These are phyloP conservation scores for Paracyclopina nana DNA, from an alignment of 1,140 invertebrate species.

Conservation along the genomic window DNA sequence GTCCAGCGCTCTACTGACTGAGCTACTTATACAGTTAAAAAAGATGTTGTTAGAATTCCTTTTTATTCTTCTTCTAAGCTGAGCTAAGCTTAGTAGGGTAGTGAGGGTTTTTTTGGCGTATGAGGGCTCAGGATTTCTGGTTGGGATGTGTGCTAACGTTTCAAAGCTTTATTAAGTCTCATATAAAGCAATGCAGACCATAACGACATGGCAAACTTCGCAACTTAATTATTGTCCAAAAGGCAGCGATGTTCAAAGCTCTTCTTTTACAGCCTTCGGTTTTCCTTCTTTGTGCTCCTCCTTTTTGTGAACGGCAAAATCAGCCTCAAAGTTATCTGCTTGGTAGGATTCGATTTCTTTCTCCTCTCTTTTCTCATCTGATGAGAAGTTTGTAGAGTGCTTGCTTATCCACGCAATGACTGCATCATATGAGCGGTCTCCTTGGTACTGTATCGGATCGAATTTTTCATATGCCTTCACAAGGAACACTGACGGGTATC, in stretches of 20 bases:
- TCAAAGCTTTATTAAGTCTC: no score
- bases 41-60: no score
- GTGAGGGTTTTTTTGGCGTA: no score
- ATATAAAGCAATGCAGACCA: no score
- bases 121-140: no score
- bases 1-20: no score
- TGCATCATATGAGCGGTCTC: constrained; percentile 28
- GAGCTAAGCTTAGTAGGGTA: no score
- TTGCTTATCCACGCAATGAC: constrained; percentile 22
- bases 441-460: constrained; percentile 28
- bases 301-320: neutral
- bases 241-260: neutral
- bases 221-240: no score
- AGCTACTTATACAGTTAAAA: no score
- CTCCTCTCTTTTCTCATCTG: constrained; percentile 19
- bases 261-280: neutral
- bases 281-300: neutral
- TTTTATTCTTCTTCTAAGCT: no score
- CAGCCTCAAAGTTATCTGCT: constrained; percentile 7
- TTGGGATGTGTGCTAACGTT: no score
- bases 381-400: constrained; percentile 20
- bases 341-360: constrained; percentile 12
- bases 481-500: constrained; percentile 34
- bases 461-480: constrained; percentile 28
- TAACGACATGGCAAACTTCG: no score